These are phyloP conservation scores for Copsychus sechellarum DNA, from an alignment of 2,113 vertebrate species.

Conservation along the genomic window DNA sequence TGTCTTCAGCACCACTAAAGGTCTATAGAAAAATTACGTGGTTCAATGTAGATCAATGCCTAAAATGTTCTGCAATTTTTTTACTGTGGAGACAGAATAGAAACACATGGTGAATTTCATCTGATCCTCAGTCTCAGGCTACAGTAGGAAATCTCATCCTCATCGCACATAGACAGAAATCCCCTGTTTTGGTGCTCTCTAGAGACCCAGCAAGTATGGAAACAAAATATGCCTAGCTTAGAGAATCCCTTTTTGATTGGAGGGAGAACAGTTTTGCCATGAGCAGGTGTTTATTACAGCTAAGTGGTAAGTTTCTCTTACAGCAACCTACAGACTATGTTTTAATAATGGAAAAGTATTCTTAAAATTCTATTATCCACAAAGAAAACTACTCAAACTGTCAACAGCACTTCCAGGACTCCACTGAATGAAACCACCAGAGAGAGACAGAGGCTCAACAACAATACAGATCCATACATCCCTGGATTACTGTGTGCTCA, in stretches of 20 bases:
- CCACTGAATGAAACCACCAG: background rate
- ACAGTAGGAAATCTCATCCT: background rate
- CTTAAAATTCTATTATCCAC: background rate
- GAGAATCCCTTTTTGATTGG: background rate
- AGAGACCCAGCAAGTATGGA: background rate
- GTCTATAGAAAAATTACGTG: background rate
- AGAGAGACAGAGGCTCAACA: background rate
- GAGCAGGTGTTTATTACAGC: background rate
- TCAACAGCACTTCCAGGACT: background rate
- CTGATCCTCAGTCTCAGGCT: background rate
- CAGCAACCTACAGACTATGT: background rate
- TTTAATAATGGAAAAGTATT: background rate
- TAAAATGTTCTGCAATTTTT: background rate
- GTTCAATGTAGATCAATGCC: background rate
- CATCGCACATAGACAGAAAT: background rate
- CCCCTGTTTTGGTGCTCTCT: background rate
- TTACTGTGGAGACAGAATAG: background rate
- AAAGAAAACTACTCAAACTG: background rate
- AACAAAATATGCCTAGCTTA: background rate
- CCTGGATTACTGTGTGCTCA: background rate
- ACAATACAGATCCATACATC: fast-evolving
- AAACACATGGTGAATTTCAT: background rate
- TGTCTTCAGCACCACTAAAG: background rate
- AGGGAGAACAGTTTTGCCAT: background rate
- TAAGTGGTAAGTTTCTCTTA: background rate